Evolutionary conservation across 2,113 vertebrate species (phyloP).

Genomic region (Acinonyx jubatus): DNA sequence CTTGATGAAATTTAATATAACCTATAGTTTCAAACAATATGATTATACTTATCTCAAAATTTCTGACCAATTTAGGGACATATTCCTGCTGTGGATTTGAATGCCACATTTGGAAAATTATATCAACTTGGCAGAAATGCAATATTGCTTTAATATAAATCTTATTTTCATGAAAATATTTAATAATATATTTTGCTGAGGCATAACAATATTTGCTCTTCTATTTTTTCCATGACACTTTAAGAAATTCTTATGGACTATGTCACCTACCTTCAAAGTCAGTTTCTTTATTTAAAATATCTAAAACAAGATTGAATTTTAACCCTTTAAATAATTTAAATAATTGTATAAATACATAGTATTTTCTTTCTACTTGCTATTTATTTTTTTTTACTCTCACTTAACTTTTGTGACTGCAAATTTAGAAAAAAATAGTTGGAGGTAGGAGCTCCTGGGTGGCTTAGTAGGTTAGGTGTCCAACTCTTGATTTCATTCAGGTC

Average conservation of each 20-base stretch:
- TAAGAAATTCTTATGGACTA: neutral
- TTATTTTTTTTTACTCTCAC: neutral
- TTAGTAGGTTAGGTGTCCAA: too few relatives aligned
- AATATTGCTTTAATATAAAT: neutral
- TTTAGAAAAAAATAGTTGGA: neutral
- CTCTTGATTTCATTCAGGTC: too few relatives aligned
- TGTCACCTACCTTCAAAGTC: neutral
- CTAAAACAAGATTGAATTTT: neutral
- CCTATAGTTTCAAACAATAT: neutral
- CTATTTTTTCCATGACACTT: neutral
- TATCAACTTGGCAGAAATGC: neutral
- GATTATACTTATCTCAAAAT: neutral
- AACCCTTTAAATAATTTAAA: neutral
- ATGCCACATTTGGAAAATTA: neutral
- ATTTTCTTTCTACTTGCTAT: neutral
- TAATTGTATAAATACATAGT: neutral
- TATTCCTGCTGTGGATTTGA: neutral
- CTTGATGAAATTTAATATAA: neutral
- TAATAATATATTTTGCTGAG: neutral
- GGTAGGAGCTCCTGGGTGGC: too few relatives aligned
- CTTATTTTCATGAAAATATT: neutral
- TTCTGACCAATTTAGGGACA: neutral
- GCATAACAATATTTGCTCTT: neutral
- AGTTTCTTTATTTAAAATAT: conserved; percentile 6
- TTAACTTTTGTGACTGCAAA: neutral